Base-by-base conservation (phyloP, 1,140 invertebrate species). In the Cydia splendana region DNA sequence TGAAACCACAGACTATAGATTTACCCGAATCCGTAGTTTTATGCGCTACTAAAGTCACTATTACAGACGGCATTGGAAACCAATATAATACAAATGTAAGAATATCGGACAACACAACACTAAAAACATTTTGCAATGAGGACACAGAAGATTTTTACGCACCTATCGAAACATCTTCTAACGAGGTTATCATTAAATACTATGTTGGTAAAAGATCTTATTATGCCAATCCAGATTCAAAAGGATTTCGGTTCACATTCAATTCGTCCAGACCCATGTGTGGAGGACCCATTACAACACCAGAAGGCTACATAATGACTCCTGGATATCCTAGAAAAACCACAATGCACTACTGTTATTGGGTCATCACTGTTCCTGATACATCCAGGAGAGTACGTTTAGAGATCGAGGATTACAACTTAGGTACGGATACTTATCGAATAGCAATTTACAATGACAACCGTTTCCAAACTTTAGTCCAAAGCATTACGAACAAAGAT, bases 351-450 rank as follows among this genome's bases (percentile, higher is more conserved):
- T 93, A 91, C 81, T 98, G 97, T 82, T 86, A 93, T n/a, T 98
- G 97, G 97, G 88, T 76, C 62, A 95, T 98, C 13, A 91, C 82
- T 57, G 95, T 95, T 10, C 95, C 96, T 2, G 88, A 95, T 76
- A 77, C 80, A 84, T 96, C 95, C 0, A 92, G 91, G 67, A 79
- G 88, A 74, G 79, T 91, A 57, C 84, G 81, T 18, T 79, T 93
- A 78, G 88, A 92, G 75, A 65, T 93, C 51, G 30, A 89, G 38
- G 89, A 92, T 77, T 79, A 74, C 53, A 83, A 87, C 75, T 12
- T 73, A 34, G 30, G 81, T 7, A 83, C 77, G 75, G 38, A 82
- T 9, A 82, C 77, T 76, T 84, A 89, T 30, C 81, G 77, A 67
- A 81, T 92, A 51, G 82, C 78, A 48, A 81, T 90, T 76, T 94